Percentiles rank a stretch among this genome's conserved stretches.
Evolutionary conservation across 2,888 invertebrate genomes (phyloP).

Genomic region (Lutraria lutraria): DNA sequence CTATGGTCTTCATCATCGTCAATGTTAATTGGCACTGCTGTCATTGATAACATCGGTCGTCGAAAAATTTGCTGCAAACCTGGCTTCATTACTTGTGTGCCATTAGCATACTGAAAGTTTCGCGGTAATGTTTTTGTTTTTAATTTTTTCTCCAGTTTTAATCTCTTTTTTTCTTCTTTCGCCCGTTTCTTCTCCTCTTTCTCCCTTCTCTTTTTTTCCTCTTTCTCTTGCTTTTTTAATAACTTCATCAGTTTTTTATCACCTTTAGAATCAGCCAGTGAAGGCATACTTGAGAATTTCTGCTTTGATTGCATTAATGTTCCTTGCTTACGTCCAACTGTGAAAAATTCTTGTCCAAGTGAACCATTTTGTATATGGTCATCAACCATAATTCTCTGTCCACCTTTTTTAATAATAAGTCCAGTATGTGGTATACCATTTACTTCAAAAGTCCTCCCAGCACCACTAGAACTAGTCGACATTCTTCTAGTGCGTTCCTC

Average conservation of each 20-base stretch:
- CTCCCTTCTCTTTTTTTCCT: constrained; percentile 77
- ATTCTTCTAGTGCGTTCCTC: constrained; percentile 53
- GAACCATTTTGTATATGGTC: constrained; percentile 48
- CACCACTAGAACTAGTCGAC: constrained; percentile 4
- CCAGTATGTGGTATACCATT: constrained; percentile 64
- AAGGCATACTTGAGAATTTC: constrained; percentile 81
- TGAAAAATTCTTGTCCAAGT: constrained; percentile 57
- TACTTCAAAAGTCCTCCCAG: constrained; percentile 48
- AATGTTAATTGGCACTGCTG: constrained; percentile 79
- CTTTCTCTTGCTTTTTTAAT: constrained; percentile 79
- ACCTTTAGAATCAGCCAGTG: constrained; percentile 74
- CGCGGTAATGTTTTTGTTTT: constrained; percentile 76
- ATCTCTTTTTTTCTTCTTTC: constrained; percentile 79
- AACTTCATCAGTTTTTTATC: constrained; percentile 78
- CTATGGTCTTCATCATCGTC: constrained; percentile 69
- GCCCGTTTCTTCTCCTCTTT: constrained; percentile 78
- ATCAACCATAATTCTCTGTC: constrained; percentile 72
- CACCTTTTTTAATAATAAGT: constrained; percentile 68
- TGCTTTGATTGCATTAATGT: constrained; percentile 74
- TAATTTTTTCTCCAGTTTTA: constrained; percentile 78
- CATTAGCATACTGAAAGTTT: constrained; percentile 76
- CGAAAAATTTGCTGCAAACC: constrained; percentile 75
- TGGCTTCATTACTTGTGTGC: constrained; percentile 52
- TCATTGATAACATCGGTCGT: constrained; percentile 73
- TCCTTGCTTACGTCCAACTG: constrained; percentile 68